phyloP scores from a whole-genome alignment of 2,113 vertebrate genomes.

The Heptranchias perlo region DNA sequence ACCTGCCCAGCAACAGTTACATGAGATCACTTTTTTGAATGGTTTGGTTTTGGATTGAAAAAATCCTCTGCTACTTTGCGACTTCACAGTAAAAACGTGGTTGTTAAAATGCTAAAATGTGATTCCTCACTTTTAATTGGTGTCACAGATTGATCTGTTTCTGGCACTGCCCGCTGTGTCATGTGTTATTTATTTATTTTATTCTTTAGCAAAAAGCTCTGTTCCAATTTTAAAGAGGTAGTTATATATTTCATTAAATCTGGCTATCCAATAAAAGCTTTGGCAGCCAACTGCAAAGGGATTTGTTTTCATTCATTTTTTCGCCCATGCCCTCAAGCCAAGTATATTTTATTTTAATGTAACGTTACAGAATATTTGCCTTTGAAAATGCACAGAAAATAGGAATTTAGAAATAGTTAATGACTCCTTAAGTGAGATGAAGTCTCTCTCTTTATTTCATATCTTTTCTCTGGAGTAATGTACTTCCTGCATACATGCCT shows the following conservation, averaged over 20 bases:
- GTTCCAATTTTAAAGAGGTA: constrained; percentile 19
- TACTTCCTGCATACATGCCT: background rate
- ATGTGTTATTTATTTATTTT: constrained; percentile 28
- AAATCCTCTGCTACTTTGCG: background rate
- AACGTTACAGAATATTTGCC: constrained; percentile 6
- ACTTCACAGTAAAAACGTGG: background rate
- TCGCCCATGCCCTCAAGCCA: background rate
- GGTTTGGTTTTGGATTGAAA: background rate
- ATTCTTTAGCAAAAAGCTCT: background rate
- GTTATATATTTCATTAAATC: constrained; percentile 22
- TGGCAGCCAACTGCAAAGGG: constrained; percentile 6
- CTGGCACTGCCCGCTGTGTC: constrained; percentile 1
- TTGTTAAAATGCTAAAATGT: constrained; percentile 1
- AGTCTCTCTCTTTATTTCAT: background rate
- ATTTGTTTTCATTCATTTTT: background rate
- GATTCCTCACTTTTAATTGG: constrained; percentile 33
- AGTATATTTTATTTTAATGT: constrained; percentile 12
- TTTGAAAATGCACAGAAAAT: background rate
- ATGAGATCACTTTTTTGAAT: background rate
- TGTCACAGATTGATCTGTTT: constrained; percentile 23
- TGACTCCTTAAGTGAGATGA: background rate
- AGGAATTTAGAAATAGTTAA: background rate
- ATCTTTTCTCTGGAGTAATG: background rate
- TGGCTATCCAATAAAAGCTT: background rate
- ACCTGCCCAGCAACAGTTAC: background rate